Percentiles rank a stretch among this genome's conserved stretches.
phyloP scores from a whole-genome alignment of 2,888 invertebrate genomes.

The Smittia aterrima region DNA sequence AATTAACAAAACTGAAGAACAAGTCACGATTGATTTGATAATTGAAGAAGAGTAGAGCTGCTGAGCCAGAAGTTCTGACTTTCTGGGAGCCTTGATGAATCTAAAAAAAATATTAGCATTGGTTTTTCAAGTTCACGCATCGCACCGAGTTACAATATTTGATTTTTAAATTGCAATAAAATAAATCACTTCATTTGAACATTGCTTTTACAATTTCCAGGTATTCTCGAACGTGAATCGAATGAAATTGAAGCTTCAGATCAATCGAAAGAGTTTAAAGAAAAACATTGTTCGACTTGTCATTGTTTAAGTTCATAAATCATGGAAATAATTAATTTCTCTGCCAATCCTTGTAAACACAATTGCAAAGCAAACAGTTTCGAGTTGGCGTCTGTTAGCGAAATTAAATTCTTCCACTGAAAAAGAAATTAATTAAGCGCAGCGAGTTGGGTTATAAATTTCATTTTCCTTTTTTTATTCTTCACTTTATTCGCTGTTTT shows the following conservation, averaged over 20 bases:
- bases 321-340: conserved; percentile 33
- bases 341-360: neutral
- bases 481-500: neutral
- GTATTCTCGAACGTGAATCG: conserved; percentile 3
- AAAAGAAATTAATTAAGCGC: conserved; percentile 36
- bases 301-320: conserved; percentile 11
- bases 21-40: no score
- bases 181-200: no score
- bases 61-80: no score
- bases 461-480: neutral
- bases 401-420: conserved; percentile 34
- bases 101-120: no score
- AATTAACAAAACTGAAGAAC: neutral
- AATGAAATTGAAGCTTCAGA: neutral
- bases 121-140: no score
- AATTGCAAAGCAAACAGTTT: neutral
- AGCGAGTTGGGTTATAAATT: conserved; percentile 36
- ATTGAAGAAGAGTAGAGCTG: no score
- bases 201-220: no score
- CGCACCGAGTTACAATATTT: no score
- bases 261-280: neutral
- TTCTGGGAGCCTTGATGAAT: no score
- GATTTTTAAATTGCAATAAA: no score
- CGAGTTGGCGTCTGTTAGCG: neutral
- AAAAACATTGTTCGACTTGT: neutral